phyloP scores from a whole-genome alignment of 2,113 vertebrate species.

The Colius striatus region DNA sequence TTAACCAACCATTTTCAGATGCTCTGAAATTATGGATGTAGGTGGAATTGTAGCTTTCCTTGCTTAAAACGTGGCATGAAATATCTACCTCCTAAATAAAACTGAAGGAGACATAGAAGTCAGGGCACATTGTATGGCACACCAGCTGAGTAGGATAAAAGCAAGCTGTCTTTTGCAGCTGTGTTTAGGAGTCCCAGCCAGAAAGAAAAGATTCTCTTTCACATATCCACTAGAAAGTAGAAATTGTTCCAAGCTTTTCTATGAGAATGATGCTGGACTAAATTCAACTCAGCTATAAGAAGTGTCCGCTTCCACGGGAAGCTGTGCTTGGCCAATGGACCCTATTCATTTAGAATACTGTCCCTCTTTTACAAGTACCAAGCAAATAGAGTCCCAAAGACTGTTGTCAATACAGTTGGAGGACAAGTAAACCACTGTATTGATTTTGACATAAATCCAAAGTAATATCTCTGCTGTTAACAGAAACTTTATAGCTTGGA shows the following conservation, averaged over 20 bases:
- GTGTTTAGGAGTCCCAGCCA: constrained; percentile 22
- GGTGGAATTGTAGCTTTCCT: neutral
- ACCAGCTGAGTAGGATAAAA: constrained; percentile 57
- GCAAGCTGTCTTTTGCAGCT: constrained; percentile 65
- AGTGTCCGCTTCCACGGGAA: constrained; percentile 50
- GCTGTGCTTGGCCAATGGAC: constrained; percentile 52
- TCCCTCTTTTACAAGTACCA: constrained; percentile 34
- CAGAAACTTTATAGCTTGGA: constrained; percentile 28
- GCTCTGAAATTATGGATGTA: neutral
- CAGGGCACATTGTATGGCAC: neutral
- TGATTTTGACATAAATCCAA: constrained; percentile 68
- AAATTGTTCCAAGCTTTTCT: constrained; percentile 67
- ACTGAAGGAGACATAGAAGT: constrained; percentile 2
- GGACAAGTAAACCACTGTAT: constrained; percentile 69
- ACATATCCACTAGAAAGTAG: constrained; percentile 59
- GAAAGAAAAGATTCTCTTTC: constrained; percentile 63
- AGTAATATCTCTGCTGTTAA: constrained; percentile 46
- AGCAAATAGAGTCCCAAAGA: constrained; percentile 55
- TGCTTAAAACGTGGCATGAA: neutral
- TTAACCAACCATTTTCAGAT: constrained; percentile 24
- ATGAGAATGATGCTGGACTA: constrained; percentile 48
- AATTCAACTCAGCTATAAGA: constrained; percentile 48
- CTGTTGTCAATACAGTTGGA: constrained; percentile 40
- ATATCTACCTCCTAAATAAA: neutral
- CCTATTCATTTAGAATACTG: constrained; percentile 65